phyloP scores from a whole-genome alignment of 1,140 invertebrate genomes.

The Hyles euphorbiae region DNA sequence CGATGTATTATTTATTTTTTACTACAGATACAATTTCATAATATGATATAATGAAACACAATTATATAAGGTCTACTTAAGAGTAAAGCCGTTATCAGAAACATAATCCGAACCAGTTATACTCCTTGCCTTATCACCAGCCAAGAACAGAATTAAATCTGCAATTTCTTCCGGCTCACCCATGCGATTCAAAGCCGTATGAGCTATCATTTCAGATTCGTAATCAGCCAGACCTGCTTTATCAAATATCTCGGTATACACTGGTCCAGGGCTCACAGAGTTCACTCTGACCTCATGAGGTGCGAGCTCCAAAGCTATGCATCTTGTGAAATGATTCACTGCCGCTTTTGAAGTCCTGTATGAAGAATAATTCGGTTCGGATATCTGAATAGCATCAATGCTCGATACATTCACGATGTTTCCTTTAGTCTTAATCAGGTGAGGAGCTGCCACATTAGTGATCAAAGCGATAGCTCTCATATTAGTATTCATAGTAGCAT shows the following conservation, averaged over 20 bases:
- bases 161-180: slow-evolving; percentile 79
- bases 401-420: slow-evolving; percentile 86
- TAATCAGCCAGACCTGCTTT: slow-evolving; percentile 2
- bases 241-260: slow-evolving; percentile 79
- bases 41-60: too few species aligned
- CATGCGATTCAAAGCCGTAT: slow-evolving; percentile 5
- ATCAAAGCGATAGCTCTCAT: background rate
- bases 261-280: slow-evolving; percentile 81
- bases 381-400: slow-evolving; percentile 44
- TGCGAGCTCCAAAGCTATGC: slow-evolving; percentile 78
- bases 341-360: slow-evolving; percentile 86
- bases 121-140: slow-evolving; percentile 81
- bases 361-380: slow-evolving; percentile 62
- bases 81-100: slow-evolving; percentile 9
- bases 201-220: background rate
- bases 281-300: slow-evolving; percentile 82
- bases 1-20: too few species aligned
- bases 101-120: slow-evolving; percentile 78
- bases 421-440: slow-evolving; percentile 67
- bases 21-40: too few species aligned
- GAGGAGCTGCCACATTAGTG: slow-evolving; percentile 5
- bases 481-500: slow-evolving; percentile 7
- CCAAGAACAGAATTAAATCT: slow-evolving; percentile 82
- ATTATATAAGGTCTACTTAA: too few species aligned
- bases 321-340: slow-evolving; percentile 84